phyloP scores from a whole-genome alignment of 1,140 invertebrate genomes.

The Drosophila rhopaloa region DNA sequence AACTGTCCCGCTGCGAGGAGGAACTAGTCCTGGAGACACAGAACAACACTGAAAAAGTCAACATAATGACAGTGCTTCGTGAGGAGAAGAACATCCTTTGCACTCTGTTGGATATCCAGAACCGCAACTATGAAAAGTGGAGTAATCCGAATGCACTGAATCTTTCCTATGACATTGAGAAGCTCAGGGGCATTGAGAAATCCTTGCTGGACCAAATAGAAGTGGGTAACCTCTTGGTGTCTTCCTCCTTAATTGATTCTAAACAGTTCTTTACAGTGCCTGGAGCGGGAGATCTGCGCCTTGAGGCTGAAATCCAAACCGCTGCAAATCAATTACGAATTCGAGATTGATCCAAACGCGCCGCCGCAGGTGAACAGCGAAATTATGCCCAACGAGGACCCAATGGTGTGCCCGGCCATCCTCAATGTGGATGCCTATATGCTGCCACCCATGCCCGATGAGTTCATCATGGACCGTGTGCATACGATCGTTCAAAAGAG shows the following conservation, averaged over 20 bases:
- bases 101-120: conserved; percentile 83
- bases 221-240: conserved; percentile 35
- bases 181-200: conserved; percentile 76
- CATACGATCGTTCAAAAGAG: conserved; percentile 73
- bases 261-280: conserved; percentile 37
- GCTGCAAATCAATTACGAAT: conserved; percentile 64
- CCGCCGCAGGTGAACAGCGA: conserved; percentile 27
- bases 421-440: conserved; percentile 66
- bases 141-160: conserved; percentile 63
- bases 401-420: conserved; percentile 53
- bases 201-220: conserved; percentile 83
- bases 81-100: conserved; percentile 86
- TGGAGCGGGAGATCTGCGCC: conserved; percentile 79
- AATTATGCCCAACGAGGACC: conserved; percentile 37
- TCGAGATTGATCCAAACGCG: conserved; percentile 19
- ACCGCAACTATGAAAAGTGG: conserved; percentile 78
- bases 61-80: conserved; percentile 86
- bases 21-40: conserved; percentile 82
- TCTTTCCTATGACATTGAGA: conserved; percentile 82
- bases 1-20: conserved; percentile 80
- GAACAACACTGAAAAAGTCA: conserved; percentile 87
- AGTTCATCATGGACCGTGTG: conserved; percentile 74
- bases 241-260: background rate
- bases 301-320: conserved; percentile 79
- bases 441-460: conserved; percentile 68